Evolutionary conservation across 2,113 vertebrate genomes (phyloP), one percentile per base, ranked within the genome.

Genomic region (Microcebus jonahi): DNA sequence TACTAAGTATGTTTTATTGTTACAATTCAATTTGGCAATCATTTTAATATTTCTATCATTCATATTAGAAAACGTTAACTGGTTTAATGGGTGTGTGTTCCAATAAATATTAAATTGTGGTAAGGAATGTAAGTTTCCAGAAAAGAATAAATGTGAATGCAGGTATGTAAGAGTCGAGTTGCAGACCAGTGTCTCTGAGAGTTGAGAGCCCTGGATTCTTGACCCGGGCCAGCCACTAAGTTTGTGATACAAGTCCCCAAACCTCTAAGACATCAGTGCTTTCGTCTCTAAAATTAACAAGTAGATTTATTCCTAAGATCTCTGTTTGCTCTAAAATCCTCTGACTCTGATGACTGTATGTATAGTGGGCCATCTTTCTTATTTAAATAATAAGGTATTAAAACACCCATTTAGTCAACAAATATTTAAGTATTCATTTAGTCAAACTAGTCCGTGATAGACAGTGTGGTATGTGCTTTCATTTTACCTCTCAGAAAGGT

Each of bases 1-100:
- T 95, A 94, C 97, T 80, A 96, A 97, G 8, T 82, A 8, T 93
- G 85, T 82, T 98, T 98, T 97, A 98, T 88, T 68, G 82, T 63
- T 94, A 88, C 84, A 73, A 82, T 85, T 97, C 97, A 96, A 97
- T 88, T 70, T 95, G 90, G 88, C 90, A 18, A 88, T 90, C 83
- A 84, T 96, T 90, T 97, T 91, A 89, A 89, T 77, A 84, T 95
- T 91, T 95, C 95, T 92, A 83, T 87, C 86, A 85, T 67, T 95
- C 90, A 50, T 14, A 95, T 95, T 75, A 96, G 97, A 95, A 77
- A 80, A 94, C 1, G 59, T 31, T 70, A 80, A 96, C 86, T 83
- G 34, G 91, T 71, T 96, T 90, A 96, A 93, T 23, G 94, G 91
- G 96, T 59, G 68, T 59, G 79, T 79, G 67, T 94, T 71, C 67